Base-by-base conservation (phyloP, 2,888 invertebrate species). In the Heliconius ethilla region DNA sequence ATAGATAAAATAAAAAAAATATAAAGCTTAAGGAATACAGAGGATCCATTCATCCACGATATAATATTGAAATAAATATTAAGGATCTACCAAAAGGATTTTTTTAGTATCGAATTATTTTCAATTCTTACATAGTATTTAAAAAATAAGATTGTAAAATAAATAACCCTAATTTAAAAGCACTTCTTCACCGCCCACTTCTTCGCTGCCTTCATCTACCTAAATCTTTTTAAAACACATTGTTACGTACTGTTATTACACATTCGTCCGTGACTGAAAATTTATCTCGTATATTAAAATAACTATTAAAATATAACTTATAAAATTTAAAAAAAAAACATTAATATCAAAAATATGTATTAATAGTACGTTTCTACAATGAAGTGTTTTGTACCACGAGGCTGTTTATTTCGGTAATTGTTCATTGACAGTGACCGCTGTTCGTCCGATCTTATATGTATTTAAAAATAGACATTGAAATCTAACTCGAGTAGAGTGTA, bases 391-490 rank as follows among this genome's bases (percentile, higher is more conserved):
- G 10, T n/a, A 78, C 59, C 18, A 29, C 65, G 78, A 74, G 78
- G 55, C 13, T 40, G 66, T 76, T 75, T 80, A 80, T 80, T 80
- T 80, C 22, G 25, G 75, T 67, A 65, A 70, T 65, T 65, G 63
- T 25, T 37, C 77, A 78, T 78, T 78, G 73, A 80, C 75, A 76
- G 25, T 80, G 80, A 78, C 80, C 78, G 79, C 77, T 72, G 70
- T 62, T 59, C 67, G 79, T 29, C 70, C 70, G 45, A 9, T n/a
- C 51, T 29, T 22, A 27, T 25, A 55, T 51, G 1, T 27, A 10
- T 51, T 51, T 70, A 51, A 55, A 55, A 55, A 55, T 55, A 70
- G 15, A 10, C 29, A 29, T 29, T 55, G n/a, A 55, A 70, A 11
- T 29, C 15, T 70, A 11, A 55, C 67, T 22, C 29, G 6, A 29